phyloP scores from a whole-genome alignment of 2,797 vertebrate species.

The Peromyscus attwateri region DNA sequence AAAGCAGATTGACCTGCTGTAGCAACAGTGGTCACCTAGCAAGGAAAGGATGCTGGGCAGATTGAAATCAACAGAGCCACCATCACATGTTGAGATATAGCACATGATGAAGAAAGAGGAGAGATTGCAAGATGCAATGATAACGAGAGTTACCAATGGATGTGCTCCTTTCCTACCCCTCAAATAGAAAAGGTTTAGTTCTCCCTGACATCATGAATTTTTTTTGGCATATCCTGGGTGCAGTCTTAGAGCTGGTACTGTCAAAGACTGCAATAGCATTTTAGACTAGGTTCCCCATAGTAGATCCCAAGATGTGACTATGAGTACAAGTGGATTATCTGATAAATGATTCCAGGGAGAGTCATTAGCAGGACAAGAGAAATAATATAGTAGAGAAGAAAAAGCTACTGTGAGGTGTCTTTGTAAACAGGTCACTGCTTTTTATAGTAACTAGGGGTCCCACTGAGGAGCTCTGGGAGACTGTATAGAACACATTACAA shows the following conservation, averaged over 20 bases:
- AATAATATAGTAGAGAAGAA: background rate
- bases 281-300: background rate
- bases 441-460: background rate
- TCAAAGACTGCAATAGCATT: background rate
- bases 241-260: too few species aligned
- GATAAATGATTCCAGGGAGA: background rate
- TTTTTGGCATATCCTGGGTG: too few species aligned
- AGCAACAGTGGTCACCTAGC: background rate
- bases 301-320: background rate
- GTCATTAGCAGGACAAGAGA: background rate
- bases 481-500: background rate
- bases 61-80: background rate
- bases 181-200: too few species aligned
- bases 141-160: too few species aligned
- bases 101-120: too few species aligned
- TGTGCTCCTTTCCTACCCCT: too few species aligned
- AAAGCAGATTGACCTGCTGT: background rate
- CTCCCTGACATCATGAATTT: too few species aligned
- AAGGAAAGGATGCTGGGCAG: background rate
- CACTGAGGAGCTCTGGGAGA: background rate
- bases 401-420: background rate
- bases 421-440: background rate
- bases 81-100: background rate
- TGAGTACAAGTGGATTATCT: background rate
- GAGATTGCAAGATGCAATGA: too few species aligned